These are phyloP conservation scores for Pachycephala philippinensis DNA, from an alignment of 2,113 vertebrate species.

Conservation along the genomic window DNA sequence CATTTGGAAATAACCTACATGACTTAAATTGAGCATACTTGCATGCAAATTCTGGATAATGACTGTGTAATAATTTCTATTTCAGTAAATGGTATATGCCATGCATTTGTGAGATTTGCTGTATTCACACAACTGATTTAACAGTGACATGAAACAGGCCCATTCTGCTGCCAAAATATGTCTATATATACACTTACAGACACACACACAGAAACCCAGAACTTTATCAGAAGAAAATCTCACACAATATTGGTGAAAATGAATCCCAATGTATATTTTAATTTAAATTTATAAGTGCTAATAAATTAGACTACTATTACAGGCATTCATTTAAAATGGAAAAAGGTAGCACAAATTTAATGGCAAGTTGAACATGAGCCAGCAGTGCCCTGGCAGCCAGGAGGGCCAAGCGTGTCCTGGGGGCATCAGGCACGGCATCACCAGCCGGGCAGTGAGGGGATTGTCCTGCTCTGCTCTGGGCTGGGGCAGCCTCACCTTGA, in stretches of 20 bases:
- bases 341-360: neutral
- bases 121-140: neutral
- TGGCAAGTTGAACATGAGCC: neutral
- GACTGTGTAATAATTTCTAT: neutral
- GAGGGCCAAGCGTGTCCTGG: accelerated
- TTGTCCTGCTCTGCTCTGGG: accelerated
- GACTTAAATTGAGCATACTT: constrained; percentile 2
- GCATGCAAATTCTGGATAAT: neutral
- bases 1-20: neutral
- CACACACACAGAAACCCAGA: neutral
- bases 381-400: neutral
- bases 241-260: neutral
- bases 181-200: neutral
- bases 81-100: neutral
- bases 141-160: neutral
- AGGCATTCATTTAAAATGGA: neutral
- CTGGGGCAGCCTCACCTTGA: accelerated
- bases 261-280: neutral
- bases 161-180: neutral
- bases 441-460: accelerated
- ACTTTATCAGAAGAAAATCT: neutral
- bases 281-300: neutral
- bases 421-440: accelerated
- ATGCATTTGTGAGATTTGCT: neutral
- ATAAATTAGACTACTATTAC: neutral